These are phyloP conservation scores for Lethenteron camtschaticum DNA, from an alignment of 2,113 vertebrate species.

Conservation along the genomic window DNA sequence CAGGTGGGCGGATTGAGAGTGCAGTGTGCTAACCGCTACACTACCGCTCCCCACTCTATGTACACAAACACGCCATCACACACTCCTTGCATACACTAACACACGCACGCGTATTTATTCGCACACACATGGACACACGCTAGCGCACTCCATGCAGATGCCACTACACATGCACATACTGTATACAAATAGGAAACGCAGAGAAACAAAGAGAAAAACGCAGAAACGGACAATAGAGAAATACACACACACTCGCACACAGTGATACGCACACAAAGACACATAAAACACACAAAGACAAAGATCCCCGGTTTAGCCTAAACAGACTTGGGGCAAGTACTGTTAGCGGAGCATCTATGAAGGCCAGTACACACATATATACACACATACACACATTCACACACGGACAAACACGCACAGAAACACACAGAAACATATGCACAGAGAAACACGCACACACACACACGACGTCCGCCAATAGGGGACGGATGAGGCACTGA, in stretches of 20 bases:
- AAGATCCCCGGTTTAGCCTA: background rate
- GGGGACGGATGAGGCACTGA: no score
- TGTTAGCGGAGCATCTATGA: background rate
- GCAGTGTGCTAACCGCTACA: no score
- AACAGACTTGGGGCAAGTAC: no score
- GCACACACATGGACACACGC: constrained; percentile 2
- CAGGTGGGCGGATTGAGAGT: no score
- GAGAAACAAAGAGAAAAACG: no score
- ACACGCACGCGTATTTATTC: background rate
- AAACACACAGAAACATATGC: constrained; percentile 1
- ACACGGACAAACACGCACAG: background rate
- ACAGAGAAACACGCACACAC: background rate
- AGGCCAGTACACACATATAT: background rate
- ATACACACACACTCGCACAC: background rate
- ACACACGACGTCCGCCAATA: background rate
- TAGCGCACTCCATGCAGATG: background rate
- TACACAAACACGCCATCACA: no score
- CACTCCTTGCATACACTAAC: background rate
- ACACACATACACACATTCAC: constrained; percentile 3
- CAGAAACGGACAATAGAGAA: background rate
- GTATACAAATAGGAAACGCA: no score
- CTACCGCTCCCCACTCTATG: no score
- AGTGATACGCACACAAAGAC: background rate
- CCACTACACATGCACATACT: background rate
- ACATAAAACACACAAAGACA: background rate